Percentiles rank a stretch among this genome's conserved stretches.
phyloP scores from a whole-genome alignment of 1,140 invertebrate species.

The Cydia amplana region DNA sequence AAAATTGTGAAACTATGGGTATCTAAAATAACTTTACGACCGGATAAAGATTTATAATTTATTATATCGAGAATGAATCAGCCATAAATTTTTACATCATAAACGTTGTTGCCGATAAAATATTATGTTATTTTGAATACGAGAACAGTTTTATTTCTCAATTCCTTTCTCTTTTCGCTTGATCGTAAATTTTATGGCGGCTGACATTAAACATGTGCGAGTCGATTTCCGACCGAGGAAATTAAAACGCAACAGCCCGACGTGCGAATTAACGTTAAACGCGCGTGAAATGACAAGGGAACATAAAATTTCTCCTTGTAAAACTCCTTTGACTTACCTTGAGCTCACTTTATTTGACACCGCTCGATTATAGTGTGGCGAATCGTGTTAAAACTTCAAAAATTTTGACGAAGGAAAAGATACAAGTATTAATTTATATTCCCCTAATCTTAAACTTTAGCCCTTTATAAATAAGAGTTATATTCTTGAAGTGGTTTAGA shows the following conservation, averaged over 20 bases:
- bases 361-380: slow-evolving; percentile 66
- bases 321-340: slow-evolving; percentile 62
- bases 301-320: slow-evolving; percentile 66
- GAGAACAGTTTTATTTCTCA: slow-evolving; percentile 54
- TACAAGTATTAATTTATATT: slow-evolving; percentile 33
- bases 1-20: slow-evolving; percentile 4
- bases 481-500: slow-evolving; percentile 33
- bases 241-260: slow-evolving; percentile 53
- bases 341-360: slow-evolving; percentile 59
- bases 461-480: slow-evolving; percentile 40
- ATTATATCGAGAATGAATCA: slow-evolving; percentile 45
- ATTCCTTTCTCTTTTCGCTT: slow-evolving; percentile 44
- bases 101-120: slow-evolving; percentile 46
- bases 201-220: slow-evolving; percentile 42
- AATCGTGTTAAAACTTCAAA: slow-evolving; percentile 67
- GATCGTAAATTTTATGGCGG: slow-evolving; percentile 46
- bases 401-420: slow-evolving; percentile 34
- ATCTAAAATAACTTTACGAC: slow-evolving; percentile 36
- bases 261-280: slow-evolving; percentile 68
- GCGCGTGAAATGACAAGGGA: slow-evolving; percentile 68
- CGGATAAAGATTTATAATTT: slow-evolving; percentile 46
- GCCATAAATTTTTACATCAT: slow-evolving; percentile 50
- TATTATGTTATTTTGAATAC: slow-evolving; percentile 48
- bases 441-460: slow-evolving; percentile 41
- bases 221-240: slow-evolving; percentile 47